Conservation (phyloP, 2,113 vertebrate genomes). For the Mesocricetus auratus region DNA sequence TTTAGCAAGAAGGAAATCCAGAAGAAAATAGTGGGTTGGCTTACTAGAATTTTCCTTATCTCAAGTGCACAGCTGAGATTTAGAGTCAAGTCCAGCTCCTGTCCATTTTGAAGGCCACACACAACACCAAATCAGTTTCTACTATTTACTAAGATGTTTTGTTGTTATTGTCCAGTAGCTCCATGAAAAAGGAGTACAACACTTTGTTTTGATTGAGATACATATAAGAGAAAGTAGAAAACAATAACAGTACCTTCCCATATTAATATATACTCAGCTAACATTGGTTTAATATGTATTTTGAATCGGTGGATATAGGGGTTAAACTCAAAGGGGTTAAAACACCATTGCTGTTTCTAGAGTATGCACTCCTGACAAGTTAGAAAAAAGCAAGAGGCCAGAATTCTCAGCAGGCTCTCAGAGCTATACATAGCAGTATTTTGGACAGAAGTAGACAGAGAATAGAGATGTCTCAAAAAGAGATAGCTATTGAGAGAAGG, state of each 20-base stretch:
- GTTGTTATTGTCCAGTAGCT: not conserved
- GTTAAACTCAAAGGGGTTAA: not conserved
- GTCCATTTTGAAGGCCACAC: not conserved
- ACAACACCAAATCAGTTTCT: not conserved
- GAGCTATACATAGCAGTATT: not conserved
- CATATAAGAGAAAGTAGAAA: not conserved
- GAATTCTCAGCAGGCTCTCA: not conserved
- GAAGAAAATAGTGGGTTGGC: not conserved
- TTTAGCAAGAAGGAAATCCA: conserved; percentile 31
- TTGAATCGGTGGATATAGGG: not conserved
- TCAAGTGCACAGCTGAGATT: conserved; percentile 13
- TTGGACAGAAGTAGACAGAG: not conserved
- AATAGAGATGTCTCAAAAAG: not conserved
- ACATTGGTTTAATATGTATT: not conserved
- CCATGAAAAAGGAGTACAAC: not conserved
- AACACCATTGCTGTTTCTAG: not conserved
- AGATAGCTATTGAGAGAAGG: not conserved
- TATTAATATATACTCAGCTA: not conserved
- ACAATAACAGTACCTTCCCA: not conserved
- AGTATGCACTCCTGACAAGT: not conserved
- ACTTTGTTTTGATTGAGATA: not conserved
- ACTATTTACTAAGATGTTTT: not conserved
- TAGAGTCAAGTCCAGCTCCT: not conserved
- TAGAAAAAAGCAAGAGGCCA: not conserved
- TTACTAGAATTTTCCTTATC: not conserved